Evolutionary conservation across 2,797 vertebrate genomes (phyloP).

Genomic region (Buceros bicornis): DNA sequence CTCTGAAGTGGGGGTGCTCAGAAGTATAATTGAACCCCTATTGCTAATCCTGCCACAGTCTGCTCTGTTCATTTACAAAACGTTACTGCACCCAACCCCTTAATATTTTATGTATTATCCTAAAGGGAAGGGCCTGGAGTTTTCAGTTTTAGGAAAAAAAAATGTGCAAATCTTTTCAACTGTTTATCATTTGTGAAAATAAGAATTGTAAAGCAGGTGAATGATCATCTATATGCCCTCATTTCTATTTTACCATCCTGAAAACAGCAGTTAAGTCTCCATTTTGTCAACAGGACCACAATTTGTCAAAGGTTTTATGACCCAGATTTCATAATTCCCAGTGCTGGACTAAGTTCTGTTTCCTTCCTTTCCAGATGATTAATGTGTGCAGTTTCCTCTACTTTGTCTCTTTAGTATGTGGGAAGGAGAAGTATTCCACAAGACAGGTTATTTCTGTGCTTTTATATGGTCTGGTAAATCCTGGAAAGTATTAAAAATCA

Average conservation of each 20-base stretch:
- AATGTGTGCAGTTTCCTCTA: slow-evolving; percentile 16
- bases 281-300: slow-evolving; percentile 4
- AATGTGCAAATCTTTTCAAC: neutral
- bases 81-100: rapidly evolving
- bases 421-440: neutral
- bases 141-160: neutral
- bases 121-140: neutral
- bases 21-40: neutral
- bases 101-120: neutral
- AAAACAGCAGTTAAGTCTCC: neutral
- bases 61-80: neutral
- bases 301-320: slow-evolving; percentile 37
- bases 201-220: neutral
- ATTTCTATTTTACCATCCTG: neutral
- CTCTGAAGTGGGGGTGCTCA: neutral
- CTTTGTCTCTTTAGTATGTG: neutral
- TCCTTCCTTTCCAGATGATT: slow-evolving; percentile 45
- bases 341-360: neutral
- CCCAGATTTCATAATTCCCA: slow-evolving; percentile 16
- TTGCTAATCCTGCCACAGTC: neutral
- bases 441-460: neutral
- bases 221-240: neutral
- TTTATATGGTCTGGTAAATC: neutral
- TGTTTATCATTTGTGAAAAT: neutral
- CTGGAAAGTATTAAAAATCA: slow-evolving; percentile 1